These are phyloP conservation scores for Drosophila malerkotliana DNA, from an alignment of 1,140 invertebrate species.

Conservation along the genomic window DNA sequence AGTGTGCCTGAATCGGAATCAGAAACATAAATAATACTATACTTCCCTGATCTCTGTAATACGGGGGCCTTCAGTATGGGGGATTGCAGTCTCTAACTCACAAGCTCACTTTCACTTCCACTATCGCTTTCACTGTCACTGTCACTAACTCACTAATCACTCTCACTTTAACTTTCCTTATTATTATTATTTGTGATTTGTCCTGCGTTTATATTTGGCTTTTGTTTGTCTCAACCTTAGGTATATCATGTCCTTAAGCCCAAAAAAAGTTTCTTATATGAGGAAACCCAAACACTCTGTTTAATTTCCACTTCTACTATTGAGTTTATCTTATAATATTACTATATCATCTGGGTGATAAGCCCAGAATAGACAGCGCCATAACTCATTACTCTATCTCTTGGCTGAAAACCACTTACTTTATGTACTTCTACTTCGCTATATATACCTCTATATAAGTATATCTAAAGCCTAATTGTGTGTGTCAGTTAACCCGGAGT, in stretches of 20 bases:
- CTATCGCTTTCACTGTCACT: slow-evolving; percentile 13
- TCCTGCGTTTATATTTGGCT: neutral
- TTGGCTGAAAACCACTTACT: slow-evolving; percentile 49
- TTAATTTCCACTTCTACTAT: slow-evolving; percentile 4
- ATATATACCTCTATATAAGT: slow-evolving; percentile 25
- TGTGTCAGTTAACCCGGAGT: slow-evolving; percentile 11
- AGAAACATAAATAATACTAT: neutral
- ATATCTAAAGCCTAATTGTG: slow-evolving; percentile 14
- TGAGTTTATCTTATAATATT: slow-evolving; percentile 25
- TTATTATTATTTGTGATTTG: slow-evolving; percentile 14
- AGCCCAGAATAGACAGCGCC: slow-evolving; percentile 9
- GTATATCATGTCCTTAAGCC: slow-evolving; percentile 25
- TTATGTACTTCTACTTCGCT: slow-evolving; percentile 39
- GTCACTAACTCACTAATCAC: slow-evolving; percentile 11
- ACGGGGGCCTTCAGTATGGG: neutral
- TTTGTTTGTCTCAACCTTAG: slow-evolving; percentile 6
- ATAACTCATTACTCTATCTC: slow-evolving; percentile 55
- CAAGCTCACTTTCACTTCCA: slow-evolving; percentile 23
- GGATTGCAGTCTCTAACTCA: slow-evolving; percentile 23
- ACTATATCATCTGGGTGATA: slow-evolving; percentile 14
- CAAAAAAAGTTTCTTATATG: slow-evolving; percentile 9
- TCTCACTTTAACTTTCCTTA: slow-evolving; percentile 19
- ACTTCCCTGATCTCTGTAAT: neutral
- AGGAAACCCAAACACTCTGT: neutral
- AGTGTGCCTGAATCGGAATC: slow-evolving; percentile 33